Evolutionary conservation across 2,797 vertebrate species (phyloP), one percentile per base, ranked within the genome.

Genomic region (Characodon lateralis): DNA sequence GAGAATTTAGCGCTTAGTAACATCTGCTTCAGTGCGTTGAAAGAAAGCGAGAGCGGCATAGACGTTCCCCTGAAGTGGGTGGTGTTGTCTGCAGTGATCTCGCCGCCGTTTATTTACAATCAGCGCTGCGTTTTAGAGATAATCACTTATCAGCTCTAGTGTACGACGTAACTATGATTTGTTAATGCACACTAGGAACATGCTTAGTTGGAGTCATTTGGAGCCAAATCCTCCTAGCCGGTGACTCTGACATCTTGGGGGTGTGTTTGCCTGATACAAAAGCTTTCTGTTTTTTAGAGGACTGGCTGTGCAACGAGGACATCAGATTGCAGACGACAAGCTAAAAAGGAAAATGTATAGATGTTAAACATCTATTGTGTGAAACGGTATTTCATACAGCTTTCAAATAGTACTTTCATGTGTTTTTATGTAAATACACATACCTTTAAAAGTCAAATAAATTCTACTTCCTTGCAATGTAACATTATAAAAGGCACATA

Each of bases 231-330:
- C 91, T 89, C 79, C 71, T 72, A 89, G 78, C 73, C 85, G 73
- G 41, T 76, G 83, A 55, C 88, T 85, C 81, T 93, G 90, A 91
- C 92, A 93, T 93, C 74, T 93, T 91, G 91, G 92, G 95, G 93
- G 94, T 91, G 94, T 94, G 94, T 95, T 66, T 90, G 89, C 91
- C 81, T 92, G 88, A 92, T 92, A 90, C 95, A 94, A 94, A 94
- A 95, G 92, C 91, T 88, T 93, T 90, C 90, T 95, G 90, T 94
- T 91, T 93, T 87, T 93, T 87, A 90, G 59, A 94, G 89, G 91
- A 91, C 91, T 91, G 93, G 90, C 88, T 77, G 71, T 89, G 85
- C 88, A 90, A 82, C 85, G 78, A 87, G 72, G 68, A 74, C 43
- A 76, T 81, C 39, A 65, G 56, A 91, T 74, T 48, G 80, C 78